Evolutionary conservation across 2,888 invertebrate species (phyloP), one percentile per base, ranked within the genome.

Genomic region (Byasa hedistus): DNA sequence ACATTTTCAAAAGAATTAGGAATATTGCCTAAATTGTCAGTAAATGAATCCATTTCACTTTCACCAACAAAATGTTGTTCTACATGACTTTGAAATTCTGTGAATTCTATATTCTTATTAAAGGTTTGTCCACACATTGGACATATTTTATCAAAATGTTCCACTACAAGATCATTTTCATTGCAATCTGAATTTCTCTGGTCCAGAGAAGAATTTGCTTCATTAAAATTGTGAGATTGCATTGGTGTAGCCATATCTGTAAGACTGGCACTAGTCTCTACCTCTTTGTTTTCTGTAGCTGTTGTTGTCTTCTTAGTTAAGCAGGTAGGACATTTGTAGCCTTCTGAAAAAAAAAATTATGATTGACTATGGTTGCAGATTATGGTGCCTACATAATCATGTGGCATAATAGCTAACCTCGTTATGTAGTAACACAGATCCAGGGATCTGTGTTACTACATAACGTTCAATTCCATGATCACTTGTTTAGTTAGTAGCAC

Each of bases 101-200:
- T 85, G 81, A 96, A 96, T 24, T 89, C 79, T 17, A 91, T 79
- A 65, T 93, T 87, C 78, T 92, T 92, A 57, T 87, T 86, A 77
- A 94, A 96, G 70, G 89, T 87, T 79, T 92, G 91, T 15, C 94
- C 94, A 84, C 96, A 96, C 87, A 96, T 93, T 0, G 96, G 96
- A 75, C 96, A 96, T 62, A 95, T 94, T 81, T 94, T 94, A 72
- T 92, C 89, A 71, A 79, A 83, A 22, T 76, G 73, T 59, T 84
- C 82, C 61, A 77, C 78, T 58, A 70, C 70, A 21, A 57, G 65
- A 36, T 80, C 78, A 58, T 74, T 80, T 27, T 79, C 80, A 69
- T 69, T 70, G 32, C 70, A 73, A 64, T 84, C 83, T 65, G 74
- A 69, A 62, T 74, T 76, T 71, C 75, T 85, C 68, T 82, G 87